Percentiles rank a stretch among this genome's conserved stretches.
These are phyloP conservation scores for Pristionchus maxplancki DNA, from an alignment of 2,888 invertebrate species.

Conservation along the genomic window DNA sequence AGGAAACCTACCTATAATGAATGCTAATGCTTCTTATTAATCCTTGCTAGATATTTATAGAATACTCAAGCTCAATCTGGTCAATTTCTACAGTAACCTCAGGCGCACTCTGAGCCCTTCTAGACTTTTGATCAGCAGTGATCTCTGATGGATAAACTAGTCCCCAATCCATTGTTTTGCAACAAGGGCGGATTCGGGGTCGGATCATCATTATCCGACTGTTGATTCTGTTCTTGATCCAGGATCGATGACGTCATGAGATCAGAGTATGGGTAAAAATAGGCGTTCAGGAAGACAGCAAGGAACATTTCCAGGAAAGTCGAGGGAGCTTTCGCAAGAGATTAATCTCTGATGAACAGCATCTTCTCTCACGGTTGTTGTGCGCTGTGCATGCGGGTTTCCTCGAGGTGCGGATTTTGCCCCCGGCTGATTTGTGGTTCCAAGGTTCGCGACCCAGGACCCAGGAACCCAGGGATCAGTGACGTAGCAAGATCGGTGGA, in stretches of 20 bases:
- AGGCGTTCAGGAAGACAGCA: neutral
- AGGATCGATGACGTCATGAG: too few species aligned
- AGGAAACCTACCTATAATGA: neutral
- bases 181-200: neutral
- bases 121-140: too few species aligned
- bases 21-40: too few species aligned
- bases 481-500: constrained; percentile 12
- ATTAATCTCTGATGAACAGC: neutral
- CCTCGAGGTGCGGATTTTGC: neutral
- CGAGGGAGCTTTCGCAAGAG: neutral
- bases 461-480: neutral
- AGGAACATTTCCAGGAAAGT: neutral
- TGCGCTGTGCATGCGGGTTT: neutral
- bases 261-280: too few species aligned
- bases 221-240: too few species aligned
- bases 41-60: too few species aligned
- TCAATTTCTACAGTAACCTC: too few species aligned
- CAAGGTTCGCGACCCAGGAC: neutral
- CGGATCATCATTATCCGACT: too few species aligned
- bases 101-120: too few species aligned
- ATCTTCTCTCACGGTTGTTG: neutral
- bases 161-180: neutral
- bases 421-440: neutral
- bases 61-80: too few species aligned
- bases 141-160: neutral